These are phyloP conservation scores for Chrysogorgia sp. DNA, from an alignment of 92 coral and sea anemone genomes.

Conservation along the genomic window DNA sequence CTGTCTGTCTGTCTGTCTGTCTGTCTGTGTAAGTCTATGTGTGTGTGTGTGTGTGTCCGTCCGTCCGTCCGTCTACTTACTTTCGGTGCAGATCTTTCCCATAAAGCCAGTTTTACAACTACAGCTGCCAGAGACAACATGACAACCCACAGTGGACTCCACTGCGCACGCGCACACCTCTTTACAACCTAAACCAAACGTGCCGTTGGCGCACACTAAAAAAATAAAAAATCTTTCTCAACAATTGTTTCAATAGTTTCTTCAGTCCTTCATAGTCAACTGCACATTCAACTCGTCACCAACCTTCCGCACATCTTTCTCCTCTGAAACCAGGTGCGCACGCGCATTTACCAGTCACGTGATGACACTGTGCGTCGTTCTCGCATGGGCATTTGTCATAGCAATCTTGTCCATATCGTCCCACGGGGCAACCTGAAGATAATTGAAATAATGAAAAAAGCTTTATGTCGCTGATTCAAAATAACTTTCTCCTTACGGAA, in stretches of 20 bases:
- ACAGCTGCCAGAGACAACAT: slow-evolving; percentile 69
- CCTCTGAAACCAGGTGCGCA: slow-evolving; percentile 83
- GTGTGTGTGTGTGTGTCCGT: not conserved
- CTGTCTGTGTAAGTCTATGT: not conserved
- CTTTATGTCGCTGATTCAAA: no score
- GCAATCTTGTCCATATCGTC: slow-evolving; percentile 70
- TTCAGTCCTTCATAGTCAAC: not conserved
- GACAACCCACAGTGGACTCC: slow-evolving; percentile 53
- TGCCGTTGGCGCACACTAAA: slow-evolving; percentile 60
- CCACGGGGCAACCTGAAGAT: slow-evolving; percentile 68
- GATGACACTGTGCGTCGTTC: slow-evolving; percentile 74
- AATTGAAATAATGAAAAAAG: no score
- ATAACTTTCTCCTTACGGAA: no score
- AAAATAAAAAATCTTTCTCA: not conserved
- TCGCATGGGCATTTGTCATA: slow-evolving; percentile 64
- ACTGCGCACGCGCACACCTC: slow-evolving; percentile 39
- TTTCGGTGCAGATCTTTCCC: slow-evolving; percentile 61
- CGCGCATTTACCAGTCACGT: slow-evolving; percentile 81
- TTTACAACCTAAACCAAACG: slow-evolving; percentile 64
- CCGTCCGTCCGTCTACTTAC: slow-evolving; percentile 46
- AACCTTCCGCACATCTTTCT: slow-evolving; percentile 69
- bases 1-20: not conserved
- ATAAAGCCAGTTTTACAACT: slow-evolving; percentile 67
- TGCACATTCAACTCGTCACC: not conserved
- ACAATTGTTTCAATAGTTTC: not conserved